These are phyloP conservation scores for Tetramorium simillimum DNA, from an alignment of 1,140 invertebrate genomes.

Conservation along the genomic window DNA sequence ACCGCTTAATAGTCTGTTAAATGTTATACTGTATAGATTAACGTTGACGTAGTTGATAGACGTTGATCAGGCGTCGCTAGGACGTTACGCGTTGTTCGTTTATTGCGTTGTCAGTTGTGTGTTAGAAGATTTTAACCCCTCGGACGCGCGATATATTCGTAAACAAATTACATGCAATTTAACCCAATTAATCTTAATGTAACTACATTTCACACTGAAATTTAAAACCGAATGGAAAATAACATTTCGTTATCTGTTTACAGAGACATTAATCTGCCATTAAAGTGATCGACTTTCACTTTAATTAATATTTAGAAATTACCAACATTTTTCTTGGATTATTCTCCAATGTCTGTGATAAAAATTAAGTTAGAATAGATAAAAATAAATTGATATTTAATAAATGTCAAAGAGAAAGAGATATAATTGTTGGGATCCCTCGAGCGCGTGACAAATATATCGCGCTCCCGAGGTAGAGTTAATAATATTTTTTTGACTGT, in stretches of 20 bases:
- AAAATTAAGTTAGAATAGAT: background rate
- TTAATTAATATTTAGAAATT: background rate
- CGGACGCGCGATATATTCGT: constrained; percentile 13
- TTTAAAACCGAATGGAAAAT: background rate
- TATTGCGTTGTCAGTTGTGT: constrained; percentile 54
- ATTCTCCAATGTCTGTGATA: background rate
- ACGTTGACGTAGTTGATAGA: constrained; percentile 44
- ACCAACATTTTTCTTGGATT: background rate
- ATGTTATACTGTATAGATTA: constrained; percentile 58
- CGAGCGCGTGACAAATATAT: background rate
- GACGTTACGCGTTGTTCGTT: constrained; percentile 52
- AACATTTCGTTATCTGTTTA: background rate
- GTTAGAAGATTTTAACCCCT: constrained; percentile 38
- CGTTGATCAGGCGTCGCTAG: constrained; percentile 50
- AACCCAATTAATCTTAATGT: background rate
- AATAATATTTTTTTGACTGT: constrained; percentile 52
- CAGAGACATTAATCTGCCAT: background rate
- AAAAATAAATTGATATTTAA: background rate
- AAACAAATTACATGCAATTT: background rate
- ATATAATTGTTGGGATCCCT: background rate
- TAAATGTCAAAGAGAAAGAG: background rate
- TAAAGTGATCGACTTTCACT: background rate
- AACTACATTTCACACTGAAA: background rate
- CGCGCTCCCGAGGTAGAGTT: constrained; percentile 13
- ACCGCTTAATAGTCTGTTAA: constrained; percentile 58